A percentile compares a stretch with the other conserved stretches of the same genome.
Conservation (phyloP, 1,140 invertebrate genomes). For the Propsilocerus akamusi region DNA sequence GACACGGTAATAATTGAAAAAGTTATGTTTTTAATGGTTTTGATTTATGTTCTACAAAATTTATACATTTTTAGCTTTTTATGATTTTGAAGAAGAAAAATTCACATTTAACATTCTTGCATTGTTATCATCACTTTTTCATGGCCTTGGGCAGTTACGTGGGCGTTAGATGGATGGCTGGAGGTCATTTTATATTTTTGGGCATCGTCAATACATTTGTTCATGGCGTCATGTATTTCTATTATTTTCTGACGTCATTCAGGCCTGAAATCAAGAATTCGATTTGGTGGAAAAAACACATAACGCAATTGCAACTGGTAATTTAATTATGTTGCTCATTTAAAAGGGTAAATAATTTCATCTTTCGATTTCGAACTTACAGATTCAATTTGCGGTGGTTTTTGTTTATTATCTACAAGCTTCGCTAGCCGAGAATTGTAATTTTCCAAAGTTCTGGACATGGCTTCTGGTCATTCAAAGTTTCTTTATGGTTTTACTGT, state of each 20-base stretch:
- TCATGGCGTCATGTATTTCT: constrained; percentile 61
- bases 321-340: constrained; percentile 23
- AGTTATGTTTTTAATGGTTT: too few relatives aligned
- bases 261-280: constrained; percentile 41
- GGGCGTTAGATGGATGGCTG: constrained; percentile 28
- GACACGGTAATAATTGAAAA: constrained; percentile 28
- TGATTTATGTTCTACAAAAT: background rate
- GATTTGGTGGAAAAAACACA: constrained; percentile 72
- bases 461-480: constrained; percentile 38
- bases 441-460: constrained; percentile 36
- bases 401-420: constrained; percentile 31
- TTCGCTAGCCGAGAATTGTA: constrained; percentile 29
- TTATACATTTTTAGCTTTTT: constrained; percentile 28
- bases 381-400: constrained; percentile 51
- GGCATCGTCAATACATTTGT: constrained; percentile 58
- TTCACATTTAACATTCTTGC: constrained; percentile 56
- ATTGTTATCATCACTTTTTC: constrained; percentile 58
- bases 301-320: constrained; percentile 55
- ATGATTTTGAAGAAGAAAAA: constrained; percentile 58
- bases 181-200: constrained; percentile 48
- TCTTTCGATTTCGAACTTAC: constrained; percentile 12
- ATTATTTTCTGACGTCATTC: constrained; percentile 49
- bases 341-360: background rate
- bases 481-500: constrained; percentile 54
- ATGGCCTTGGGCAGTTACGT: constrained; percentile 27